These are phyloP conservation scores for Parnassius orleans DNA, from an alignment of 2,888 invertebrate genomes.

Conservation along the genomic window DNA sequence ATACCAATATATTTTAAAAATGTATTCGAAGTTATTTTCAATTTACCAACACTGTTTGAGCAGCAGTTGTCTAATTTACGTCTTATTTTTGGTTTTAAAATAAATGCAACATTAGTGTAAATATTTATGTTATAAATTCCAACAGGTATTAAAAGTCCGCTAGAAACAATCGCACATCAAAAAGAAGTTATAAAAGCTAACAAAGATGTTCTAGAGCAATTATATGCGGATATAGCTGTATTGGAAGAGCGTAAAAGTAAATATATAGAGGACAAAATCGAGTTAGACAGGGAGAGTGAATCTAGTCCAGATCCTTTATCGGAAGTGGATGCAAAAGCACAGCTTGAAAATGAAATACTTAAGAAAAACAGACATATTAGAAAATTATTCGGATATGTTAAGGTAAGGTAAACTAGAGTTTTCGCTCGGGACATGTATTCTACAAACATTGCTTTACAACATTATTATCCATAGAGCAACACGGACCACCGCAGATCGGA, in stretches of 20 bases:
- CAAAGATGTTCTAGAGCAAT: conserved; percentile 68
- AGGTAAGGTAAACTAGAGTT: conserved; percentile 70
- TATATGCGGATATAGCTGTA: conserved; percentile 63
- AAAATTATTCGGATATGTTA: conserved; percentile 86
- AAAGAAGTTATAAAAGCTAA: conserved; percentile 73
- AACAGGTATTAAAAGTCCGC: conserved; percentile 43
- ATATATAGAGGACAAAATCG: conserved; percentile 42
- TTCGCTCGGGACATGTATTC: no score
- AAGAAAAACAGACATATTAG: conserved; percentile 90
- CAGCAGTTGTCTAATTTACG: no score
- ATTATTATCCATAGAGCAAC: no score
- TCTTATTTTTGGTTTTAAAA: no score
- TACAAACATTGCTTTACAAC: no score
- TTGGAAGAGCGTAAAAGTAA: conserved; percentile 57
- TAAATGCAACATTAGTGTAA: no score
- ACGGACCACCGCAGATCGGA: no score
- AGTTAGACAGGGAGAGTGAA: conserved; percentile 59
- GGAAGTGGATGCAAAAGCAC: conserved; percentile 64
- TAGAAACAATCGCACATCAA: conserved; percentile 63
- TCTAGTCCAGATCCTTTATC: conserved; percentile 70
- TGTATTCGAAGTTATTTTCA: no score
- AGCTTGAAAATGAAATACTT: conserved; percentile 78
- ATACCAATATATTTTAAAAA: no score
- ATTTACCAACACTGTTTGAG: no score
- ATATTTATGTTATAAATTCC: background rate